Conservation (phyloP, 2,113 vertebrate species). For the Pteronura brasiliensis region DNA sequence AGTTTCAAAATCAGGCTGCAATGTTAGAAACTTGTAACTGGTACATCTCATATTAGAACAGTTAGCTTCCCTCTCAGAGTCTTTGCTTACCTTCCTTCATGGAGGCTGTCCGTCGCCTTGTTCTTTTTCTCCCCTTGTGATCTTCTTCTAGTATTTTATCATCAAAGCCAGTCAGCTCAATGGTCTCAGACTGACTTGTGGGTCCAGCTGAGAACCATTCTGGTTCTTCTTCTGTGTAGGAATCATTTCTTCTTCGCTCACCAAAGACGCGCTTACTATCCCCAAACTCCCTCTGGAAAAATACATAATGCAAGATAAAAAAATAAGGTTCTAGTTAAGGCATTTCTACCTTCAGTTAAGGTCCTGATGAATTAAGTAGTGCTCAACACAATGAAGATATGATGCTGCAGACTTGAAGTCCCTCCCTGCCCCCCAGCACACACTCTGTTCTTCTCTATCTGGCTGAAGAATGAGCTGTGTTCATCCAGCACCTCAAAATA, state of each 20-base stretch:
- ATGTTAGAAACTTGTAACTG: neutral
- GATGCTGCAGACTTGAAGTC: neutral
- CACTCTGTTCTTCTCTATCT: neutral
- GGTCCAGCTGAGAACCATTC: slow-evolving; percentile 99
- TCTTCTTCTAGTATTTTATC: slow-evolving; percentile 97
- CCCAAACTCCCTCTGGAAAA: slow-evolving; percentile 93
- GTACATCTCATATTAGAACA: neutral
- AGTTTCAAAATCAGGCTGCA: slow-evolving; percentile 1
- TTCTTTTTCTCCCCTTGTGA: slow-evolving; percentile 91
- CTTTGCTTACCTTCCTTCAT: slow-evolving; percentile 90
- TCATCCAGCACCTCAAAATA: neutral
- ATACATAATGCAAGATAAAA: slow-evolving; percentile 37
- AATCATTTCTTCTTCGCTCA: slow-evolving; percentile 96
- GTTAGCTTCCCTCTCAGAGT: neutral
- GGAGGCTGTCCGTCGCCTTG: slow-evolving; percentile 88
- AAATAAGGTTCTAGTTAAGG: neutral
- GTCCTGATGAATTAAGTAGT: neutral
- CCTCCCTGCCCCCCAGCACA: neutral
- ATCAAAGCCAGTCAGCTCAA: slow-evolving; percentile 97
- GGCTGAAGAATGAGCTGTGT: neutral
- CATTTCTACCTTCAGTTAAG: neutral
- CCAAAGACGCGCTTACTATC: slow-evolving; percentile 95
- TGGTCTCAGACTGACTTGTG: slow-evolving; percentile 98
- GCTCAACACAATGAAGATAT: neutral
- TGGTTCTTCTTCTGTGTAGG: slow-evolving; percentile 97